These are phyloP conservation scores for Neoascia interrupta DNA, from an alignment of 2,888 invertebrate genomes.

Conservation along the genomic window DNA sequence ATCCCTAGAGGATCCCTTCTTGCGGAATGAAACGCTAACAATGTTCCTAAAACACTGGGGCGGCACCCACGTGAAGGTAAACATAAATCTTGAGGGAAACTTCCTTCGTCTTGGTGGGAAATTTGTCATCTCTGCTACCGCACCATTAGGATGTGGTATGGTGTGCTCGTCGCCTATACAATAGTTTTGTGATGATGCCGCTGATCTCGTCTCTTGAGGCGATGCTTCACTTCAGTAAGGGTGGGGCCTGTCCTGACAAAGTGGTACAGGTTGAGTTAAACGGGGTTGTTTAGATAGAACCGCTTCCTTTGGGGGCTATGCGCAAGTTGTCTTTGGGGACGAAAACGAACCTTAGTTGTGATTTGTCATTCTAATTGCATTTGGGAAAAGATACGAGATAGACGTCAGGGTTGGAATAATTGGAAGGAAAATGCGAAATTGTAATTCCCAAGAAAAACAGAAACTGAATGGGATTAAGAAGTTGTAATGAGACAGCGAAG, in stretches of 20 bases:
- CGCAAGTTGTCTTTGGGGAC: not conserved
- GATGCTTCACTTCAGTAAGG: slow-evolving; percentile 1
- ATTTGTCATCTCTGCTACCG: slow-evolving; percentile 19
- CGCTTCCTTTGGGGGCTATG: not conserved
- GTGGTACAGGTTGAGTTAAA: slow-evolving; percentile 46
- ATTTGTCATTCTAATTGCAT: slow-evolving; percentile 29
- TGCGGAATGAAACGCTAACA: slow-evolving; percentile 23
- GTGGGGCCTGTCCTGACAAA: slow-evolving; percentile 27
- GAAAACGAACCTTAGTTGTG: slow-evolving; percentile 11
- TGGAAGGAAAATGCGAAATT: slow-evolving; percentile 44
- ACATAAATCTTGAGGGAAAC: slow-evolving; percentile 38
- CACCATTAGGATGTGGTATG: slow-evolving; percentile 15
- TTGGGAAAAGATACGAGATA: not conserved
- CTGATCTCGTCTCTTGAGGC: slow-evolving; percentile 50
- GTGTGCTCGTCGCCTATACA: not conserved
- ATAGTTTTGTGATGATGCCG: slow-evolving; percentile 27
- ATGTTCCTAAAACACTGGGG: slow-evolving; percentile 32
- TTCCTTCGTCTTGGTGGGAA: slow-evolving; percentile 31
- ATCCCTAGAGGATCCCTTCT: slow-evolving; percentile 26
- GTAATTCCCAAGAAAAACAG: slow-evolving; percentile 45
- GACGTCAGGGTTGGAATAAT: slow-evolving; percentile 26
- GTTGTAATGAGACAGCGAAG: slow-evolving; percentile 53
- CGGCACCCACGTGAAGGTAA: slow-evolving; percentile 37
- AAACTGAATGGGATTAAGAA: slow-evolving; percentile 53
- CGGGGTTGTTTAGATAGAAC: slow-evolving; percentile 21